Base-by-base conservation (phyloP, 2,113 vertebrate species). In the Dasyurus viverrinus region DNA sequence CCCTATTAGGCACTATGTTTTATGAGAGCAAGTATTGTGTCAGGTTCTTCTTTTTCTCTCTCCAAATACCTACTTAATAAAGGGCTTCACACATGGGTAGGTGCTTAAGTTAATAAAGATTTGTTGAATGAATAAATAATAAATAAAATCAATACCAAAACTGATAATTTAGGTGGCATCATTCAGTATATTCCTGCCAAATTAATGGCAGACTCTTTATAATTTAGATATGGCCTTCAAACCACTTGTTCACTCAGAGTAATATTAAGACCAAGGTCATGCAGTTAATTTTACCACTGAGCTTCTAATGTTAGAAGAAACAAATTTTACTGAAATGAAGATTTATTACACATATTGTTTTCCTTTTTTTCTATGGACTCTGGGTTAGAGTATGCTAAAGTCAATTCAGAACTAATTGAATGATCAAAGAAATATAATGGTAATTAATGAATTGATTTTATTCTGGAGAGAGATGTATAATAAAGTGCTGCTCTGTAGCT, bases 81-180 rank as follows among this genome's bases (percentile, higher is more conserved):
- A 84, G 6, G 16, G 36, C 36, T 42, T 76, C 68, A 76, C n/a
- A n/a, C n/a, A 23, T 84, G 68, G 5, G 6, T 42, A 23, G 19
- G 6, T 84, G 16, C n/a, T 84, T 84, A 84, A 42, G 7, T 23
- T 84, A 42, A 42, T 84, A 42, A 84, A 42, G 68, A 42, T 42
- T 84, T 42, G n/a, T 42, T 42, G n/a, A 84, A 84, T 84, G 68
- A 42, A 84, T 42, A 90, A 55, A 47, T 47, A 52, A 24, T 46
- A 30, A 57, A 90, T 52, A n/a, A 53, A 46, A 47, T 94, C 76
- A 89, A 90, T 96, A 94, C 95, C 54, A 96, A 48, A 25, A 93
- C 24, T 91, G 22, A 90, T 93, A 24, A 24, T 3, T 11, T 4
- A 52, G 1, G 76, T 50, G 55, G 25, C 10, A 24, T 91, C 50